These are phyloP conservation scores for Fragum whitleyi DNA, from an alignment of 2,888 invertebrate genomes.

Conservation along the genomic window DNA sequence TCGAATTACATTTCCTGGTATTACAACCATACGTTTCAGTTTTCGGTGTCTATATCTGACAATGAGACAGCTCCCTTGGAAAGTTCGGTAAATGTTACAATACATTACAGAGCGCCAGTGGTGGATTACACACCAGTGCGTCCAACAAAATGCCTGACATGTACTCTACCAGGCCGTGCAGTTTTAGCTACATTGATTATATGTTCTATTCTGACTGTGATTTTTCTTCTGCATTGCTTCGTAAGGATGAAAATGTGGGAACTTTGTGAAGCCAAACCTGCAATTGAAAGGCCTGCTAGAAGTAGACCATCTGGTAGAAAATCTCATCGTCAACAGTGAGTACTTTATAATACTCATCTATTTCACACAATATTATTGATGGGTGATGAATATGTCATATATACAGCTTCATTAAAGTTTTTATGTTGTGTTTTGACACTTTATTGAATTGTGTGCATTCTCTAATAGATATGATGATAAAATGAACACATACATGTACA, in stretches of 20 bases:
- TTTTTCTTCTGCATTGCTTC: constrained; percentile 13
- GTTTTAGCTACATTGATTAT: constrained; percentile 22
- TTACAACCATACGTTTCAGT: constrained; percentile 38
- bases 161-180: constrained; percentile 27
- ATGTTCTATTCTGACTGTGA: constrained; percentile 10
- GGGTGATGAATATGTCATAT: too few species aligned
- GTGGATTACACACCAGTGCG: background rate
- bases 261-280: constrained; percentile 23
- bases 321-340: constrained; percentile 10
- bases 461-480: too few species aligned
- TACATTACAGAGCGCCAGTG: constrained; percentile 31
- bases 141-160: constrained; percentile 30
- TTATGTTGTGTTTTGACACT: too few species aligned
- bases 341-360: too few species aligned
- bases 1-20: constrained; percentile 30
- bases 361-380: background rate
- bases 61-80: constrained; percentile 16
- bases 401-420: too few species aligned
- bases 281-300: background rate
- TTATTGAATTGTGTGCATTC: too few species aligned
- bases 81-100: constrained; percentile 35
- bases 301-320: background rate
- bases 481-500: too few species aligned
- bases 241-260: constrained; percentile 22
- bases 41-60: constrained; percentile 40